These are phyloP conservation scores for Oscheius onirici DNA, from an alignment of 2,888 invertebrate species.

Conservation along the genomic window DNA sequence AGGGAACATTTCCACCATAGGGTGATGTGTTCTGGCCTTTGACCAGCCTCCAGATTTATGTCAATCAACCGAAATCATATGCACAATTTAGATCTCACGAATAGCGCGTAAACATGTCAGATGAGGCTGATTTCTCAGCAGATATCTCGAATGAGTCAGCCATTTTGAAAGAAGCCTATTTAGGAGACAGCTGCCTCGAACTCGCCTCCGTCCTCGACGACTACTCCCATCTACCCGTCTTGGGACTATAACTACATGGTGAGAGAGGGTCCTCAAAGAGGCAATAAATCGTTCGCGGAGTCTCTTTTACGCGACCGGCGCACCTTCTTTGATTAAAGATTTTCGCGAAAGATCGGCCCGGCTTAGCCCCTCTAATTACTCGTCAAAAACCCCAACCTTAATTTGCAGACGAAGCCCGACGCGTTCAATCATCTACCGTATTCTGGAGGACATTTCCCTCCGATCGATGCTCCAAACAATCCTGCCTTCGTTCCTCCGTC, in stretches of 20 bases:
- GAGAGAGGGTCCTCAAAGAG: constrained; percentile 6
- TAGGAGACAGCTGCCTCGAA: constrained; percentile 8
- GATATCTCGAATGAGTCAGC: neutral
- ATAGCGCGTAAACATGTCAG: neutral
- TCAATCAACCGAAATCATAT: neutral
- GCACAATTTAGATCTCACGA: neutral
- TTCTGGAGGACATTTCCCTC: neutral
- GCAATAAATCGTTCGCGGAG: constrained; percentile 6
- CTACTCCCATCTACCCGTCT: neutral
- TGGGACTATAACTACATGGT: constrained; percentile 20
- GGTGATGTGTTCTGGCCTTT: no score
- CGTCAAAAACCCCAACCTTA: no score
- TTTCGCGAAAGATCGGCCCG: neutral
- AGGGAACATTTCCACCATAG: no score
- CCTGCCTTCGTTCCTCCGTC: constrained; percentile 3
- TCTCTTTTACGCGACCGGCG: neutral
- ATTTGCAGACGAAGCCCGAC: neutral
- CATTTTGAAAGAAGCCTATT: neutral
- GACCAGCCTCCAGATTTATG: neutral
- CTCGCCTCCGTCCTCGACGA: neutral
- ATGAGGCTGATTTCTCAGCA: neutral
- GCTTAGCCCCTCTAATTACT: constrained; percentile 1
- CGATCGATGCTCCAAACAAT: neutral
- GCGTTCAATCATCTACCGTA: neutral
- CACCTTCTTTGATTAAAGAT: constrained; percentile 11